These are phyloP conservation scores for Pollicipes pollicipes DNA, from an alignment of 1,140 invertebrate species.

Conservation along the genomic window DNA sequence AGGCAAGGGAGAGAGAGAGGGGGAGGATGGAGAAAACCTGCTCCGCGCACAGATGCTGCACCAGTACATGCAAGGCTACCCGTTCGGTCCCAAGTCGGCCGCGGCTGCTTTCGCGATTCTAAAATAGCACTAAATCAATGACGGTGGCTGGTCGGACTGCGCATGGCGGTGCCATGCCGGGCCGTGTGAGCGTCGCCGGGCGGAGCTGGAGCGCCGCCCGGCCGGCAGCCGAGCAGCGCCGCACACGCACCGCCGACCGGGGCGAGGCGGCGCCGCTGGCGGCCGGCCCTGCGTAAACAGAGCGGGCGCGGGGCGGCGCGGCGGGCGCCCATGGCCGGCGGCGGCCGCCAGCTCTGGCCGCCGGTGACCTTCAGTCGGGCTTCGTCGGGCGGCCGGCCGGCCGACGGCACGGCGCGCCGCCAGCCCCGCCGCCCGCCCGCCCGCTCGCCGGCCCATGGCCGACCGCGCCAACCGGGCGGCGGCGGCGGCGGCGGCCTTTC, in stretches of 20 bases:
- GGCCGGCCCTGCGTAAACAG: not conserved
- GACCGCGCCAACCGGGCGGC: not conserved
- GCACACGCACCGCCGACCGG: too few relatives aligned
- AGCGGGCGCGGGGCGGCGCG: too few relatives aligned
- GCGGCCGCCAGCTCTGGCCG: too few relatives aligned
- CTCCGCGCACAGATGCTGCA: too few relatives aligned
- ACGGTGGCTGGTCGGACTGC: not conserved
- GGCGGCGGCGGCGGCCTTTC: too few relatives aligned
- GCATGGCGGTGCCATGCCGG: not conserved
- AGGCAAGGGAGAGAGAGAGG: too few relatives aligned
- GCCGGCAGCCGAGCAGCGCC: too few relatives aligned
- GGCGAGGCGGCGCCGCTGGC: too few relatives aligned
- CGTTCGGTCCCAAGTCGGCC: not conserved
- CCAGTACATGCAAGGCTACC: not conserved
- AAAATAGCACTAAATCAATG: slow-evolving; percentile 2
- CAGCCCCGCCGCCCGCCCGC: too few relatives aligned
- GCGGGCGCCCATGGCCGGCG: too few relatives aligned
- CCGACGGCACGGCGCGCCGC: not conserved
- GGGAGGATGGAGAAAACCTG: too few relatives aligned
- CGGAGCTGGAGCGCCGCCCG: not conserved
- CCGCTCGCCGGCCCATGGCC: not conserved
- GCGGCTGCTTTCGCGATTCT: not conserved
- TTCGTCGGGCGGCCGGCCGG: too few relatives aligned
- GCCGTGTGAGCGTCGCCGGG: not conserved
- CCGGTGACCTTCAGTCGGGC: not conserved